Evolutionary conservation across 2,888 invertebrate genomes (phyloP).

Genomic region (Drosophila nr. medialis): DNA sequence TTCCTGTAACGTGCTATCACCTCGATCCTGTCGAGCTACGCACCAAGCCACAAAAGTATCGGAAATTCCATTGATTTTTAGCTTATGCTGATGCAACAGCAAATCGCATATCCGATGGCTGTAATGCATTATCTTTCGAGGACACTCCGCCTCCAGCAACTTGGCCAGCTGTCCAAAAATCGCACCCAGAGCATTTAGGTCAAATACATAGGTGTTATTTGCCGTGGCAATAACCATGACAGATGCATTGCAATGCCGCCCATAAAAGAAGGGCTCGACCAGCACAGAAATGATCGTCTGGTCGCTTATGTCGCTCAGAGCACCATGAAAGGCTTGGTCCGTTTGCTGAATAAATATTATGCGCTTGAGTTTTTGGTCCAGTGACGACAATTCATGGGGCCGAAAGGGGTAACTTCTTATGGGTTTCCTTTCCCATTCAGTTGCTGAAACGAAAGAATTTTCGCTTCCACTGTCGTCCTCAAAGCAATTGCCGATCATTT

Average conservation of each 20-base stretch:
- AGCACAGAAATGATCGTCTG: constrained; percentile 56
- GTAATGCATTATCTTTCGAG: constrained; percentile 61
- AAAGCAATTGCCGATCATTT: constrained; percentile 1
- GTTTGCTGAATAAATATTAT: constrained; percentile 51
- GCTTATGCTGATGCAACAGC: constrained; percentile 29
- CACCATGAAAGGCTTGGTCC: constrained; percentile 51
- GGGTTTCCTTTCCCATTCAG: not conserved
- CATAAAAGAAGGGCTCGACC: constrained; percentile 66
- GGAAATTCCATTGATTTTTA: constrained; percentile 47
- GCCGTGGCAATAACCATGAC: constrained; percentile 57
- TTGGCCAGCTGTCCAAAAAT: constrained; percentile 38
- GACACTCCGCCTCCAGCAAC: constrained; percentile 8
- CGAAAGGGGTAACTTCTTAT: constrained; percentile 20
- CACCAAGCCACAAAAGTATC: constrained; percentile 65
- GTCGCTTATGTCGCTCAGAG: constrained; percentile 52
- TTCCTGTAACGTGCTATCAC: constrained; percentile 35
- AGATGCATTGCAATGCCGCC: constrained; percentile 45
- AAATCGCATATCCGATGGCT: constrained; percentile 60
- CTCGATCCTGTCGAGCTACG: constrained; percentile 34
- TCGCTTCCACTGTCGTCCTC: constrained; percentile 24
- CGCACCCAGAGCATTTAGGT: constrained; percentile 47
- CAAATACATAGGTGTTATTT: constrained; percentile 54
- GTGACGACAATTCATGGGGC: constrained; percentile 24
- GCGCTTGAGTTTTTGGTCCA: constrained; percentile 41
- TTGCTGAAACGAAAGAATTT: constrained; percentile 35